Evolutionary conservation across 1,140 invertebrate species (phyloP), one percentile per base, ranked within the genome.

Genomic region (Contarinia nasturtii): DNA sequence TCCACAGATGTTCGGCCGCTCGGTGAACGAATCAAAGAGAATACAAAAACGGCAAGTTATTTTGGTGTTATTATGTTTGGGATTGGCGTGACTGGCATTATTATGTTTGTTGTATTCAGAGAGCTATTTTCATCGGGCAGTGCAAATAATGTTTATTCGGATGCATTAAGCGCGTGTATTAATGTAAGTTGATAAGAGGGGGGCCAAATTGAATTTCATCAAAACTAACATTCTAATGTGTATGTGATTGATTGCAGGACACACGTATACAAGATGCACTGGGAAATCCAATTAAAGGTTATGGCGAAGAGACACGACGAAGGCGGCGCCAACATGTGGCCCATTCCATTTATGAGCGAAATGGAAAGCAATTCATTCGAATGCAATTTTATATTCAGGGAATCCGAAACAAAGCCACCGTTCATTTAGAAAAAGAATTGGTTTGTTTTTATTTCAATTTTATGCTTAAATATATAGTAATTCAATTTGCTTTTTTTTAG

Each of bases 351-450:
- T 88, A 80, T 62, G 69, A 77, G 48, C 76, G 78, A 34, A 73
- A 86, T 63, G 86, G 82, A 19, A 70, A 74, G 14, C 76, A 80
- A 52, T 78, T 82, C 56, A 76, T 93, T 67, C 74, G 83, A 54
- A 87, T 93, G 79, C 76, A 80, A 59, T 94, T 93, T 67, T 87
- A 92, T 59, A 73, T 94, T 34, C 78, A 90, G 68, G 89, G 90
- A 19, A 66, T 73, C 27, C 70, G 79, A 48, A 79, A 77, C 52
- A 79, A 79, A 54, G 90, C 74, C 8, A 86, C 84, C 46, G 89
- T 84, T 7, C 74, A 87, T 57, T 70, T 91, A 51, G 89, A 93
- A 72, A 79, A 88, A 60, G 38, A 17, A 17, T 20, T 17, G 19
- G 19, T 17, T 41, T 3, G 19, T 17, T 3, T 17, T 41, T 3